These are phyloP conservation scores for Ctenoplectra terminalis DNA, from an alignment of 1,140 invertebrate genomes.

Conservation along the genomic window DNA sequence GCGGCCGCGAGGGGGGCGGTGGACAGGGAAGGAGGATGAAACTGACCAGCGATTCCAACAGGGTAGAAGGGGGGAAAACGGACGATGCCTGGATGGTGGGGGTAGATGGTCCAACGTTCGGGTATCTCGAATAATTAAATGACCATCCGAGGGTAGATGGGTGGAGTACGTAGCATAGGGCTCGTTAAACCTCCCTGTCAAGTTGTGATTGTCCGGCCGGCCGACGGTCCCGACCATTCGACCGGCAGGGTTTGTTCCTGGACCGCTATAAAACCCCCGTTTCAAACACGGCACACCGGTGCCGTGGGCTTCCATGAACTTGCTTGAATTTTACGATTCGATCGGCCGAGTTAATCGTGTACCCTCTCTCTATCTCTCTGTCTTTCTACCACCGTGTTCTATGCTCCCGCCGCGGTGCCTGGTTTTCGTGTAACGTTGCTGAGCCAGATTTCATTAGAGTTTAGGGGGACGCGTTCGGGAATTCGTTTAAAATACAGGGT, in stretches of 20 bases:
- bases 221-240: slow-evolving; percentile 72
- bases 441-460: slow-evolving; percentile 53
- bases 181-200: slow-evolving; percentile 83
- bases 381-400: not conserved
- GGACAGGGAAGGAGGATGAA: slow-evolving; percentile 54
- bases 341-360: slow-evolving; percentile 75
- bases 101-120: slow-evolving; percentile 72
- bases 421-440: slow-evolving; percentile 43
- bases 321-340: slow-evolving; percentile 78
- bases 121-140: slow-evolving; percentile 83
- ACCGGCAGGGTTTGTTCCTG: slow-evolving; percentile 74
- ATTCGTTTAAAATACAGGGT: slow-evolving; percentile 44
- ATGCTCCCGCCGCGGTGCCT: not conserved
- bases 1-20: slow-evolving; percentile 17
- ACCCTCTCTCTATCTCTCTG: slow-evolving; percentile 4
- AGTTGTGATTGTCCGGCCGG: slow-evolving; percentile 81
- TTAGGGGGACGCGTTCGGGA: slow-evolving; percentile 32
- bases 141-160: slow-evolving; percentile 79
- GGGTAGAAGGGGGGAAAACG: slow-evolving; percentile 35
- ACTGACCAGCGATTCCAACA: slow-evolving; percentile 46
- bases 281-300: slow-evolving; percentile 63
- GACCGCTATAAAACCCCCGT: slow-evolving; percentile 79
- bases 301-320: slow-evolving; percentile 38
- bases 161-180: slow-evolving; percentile 76
- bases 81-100: slow-evolving; percentile 44